A percentile compares a stretch with the other conserved stretches of the same genome.
These are phyloP conservation scores for Eupithecia subumbrata DNA, from an alignment of 2,888 invertebrate genomes.

Conservation along the genomic window DNA sequence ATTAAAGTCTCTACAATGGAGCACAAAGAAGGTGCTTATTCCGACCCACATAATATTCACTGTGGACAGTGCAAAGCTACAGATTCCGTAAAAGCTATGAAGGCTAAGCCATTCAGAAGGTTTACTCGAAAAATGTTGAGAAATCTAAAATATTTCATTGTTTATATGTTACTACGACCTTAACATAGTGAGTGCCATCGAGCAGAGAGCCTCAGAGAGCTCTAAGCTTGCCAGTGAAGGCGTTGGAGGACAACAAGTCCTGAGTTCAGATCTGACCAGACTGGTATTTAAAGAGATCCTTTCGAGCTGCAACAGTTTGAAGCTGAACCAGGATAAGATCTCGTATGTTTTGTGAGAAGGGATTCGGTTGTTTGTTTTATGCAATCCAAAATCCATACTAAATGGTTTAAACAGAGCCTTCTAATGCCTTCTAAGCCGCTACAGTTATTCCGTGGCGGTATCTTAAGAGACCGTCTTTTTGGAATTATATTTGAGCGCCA, in stretches of 20 bases:
- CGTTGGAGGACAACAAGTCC: too few relatives aligned
- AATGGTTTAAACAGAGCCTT: not conserved
- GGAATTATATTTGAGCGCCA: slow-evolving; percentile 78
- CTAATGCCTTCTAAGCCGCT: not conserved
- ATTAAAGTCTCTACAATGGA: slow-evolving; percentile 27
- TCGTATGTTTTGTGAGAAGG: not conserved
- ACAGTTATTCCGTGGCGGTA: slow-evolving; percentile 23
- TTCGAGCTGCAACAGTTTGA: not conserved
- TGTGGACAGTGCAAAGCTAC: not conserved
- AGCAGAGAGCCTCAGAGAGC: too few relatives aligned
- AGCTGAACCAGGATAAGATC: not conserved
- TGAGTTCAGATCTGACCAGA: not conserved
- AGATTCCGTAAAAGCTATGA: not conserved
- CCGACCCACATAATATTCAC: slow-evolving; percentile 11
- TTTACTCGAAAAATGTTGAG: not conserved
- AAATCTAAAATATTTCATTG: not conserved
- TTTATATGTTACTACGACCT: not conserved
- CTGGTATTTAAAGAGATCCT: not conserved
- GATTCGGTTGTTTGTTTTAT: not conserved
- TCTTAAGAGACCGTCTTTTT: slow-evolving; percentile 67
- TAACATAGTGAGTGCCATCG: not conserved
- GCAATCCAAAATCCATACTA: not conserved
- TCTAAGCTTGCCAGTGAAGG: too few relatives aligned
- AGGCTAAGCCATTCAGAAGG: not conserved
- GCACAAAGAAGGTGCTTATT: slow-evolving; percentile 44